Conservation (phyloP, 2,888 invertebrate genomes). For the Sesia bembeciformis region DNA sequence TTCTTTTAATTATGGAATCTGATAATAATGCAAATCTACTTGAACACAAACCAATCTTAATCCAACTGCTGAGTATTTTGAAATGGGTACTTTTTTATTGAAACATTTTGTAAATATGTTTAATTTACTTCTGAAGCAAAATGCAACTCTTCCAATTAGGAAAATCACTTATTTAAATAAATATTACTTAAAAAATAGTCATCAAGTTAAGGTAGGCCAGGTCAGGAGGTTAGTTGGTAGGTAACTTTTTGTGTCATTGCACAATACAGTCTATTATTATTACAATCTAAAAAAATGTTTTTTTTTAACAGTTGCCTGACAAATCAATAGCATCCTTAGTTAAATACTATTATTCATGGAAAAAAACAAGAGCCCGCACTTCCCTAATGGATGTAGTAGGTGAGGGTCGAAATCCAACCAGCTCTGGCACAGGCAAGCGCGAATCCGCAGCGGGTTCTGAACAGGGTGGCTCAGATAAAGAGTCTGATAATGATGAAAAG, state of each 20-base stretch:
- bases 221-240: no score
- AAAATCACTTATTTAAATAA: not conserved
- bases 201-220: no score
- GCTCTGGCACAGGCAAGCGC: constrained; percentile 75
- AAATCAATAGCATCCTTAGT: constrained; percentile 97
- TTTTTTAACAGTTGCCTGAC: constrained; percentile 86
- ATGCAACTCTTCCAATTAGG: no score
- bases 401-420: constrained; percentile 82
- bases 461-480: constrained; percentile 87
- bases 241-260: no score
- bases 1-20: constrained; percentile 5
- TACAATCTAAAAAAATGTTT: no score
- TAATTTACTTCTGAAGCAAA: not conserved
- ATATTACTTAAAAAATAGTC: not conserved
- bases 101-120: no score
- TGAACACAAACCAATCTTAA: not conserved
- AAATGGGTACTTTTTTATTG: no score
- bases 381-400: constrained; percentile 93
- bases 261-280: no score
- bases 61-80: not conserved
- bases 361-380: constrained; percentile 93
- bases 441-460: constrained; percentile 88
- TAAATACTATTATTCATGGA: constrained; percentile 99
- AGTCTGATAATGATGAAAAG: constrained; percentile 93
- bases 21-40: no score